phyloP scores from a whole-genome alignment of 2,888 invertebrate species.

The Orthonychiurus folsomi region DNA sequence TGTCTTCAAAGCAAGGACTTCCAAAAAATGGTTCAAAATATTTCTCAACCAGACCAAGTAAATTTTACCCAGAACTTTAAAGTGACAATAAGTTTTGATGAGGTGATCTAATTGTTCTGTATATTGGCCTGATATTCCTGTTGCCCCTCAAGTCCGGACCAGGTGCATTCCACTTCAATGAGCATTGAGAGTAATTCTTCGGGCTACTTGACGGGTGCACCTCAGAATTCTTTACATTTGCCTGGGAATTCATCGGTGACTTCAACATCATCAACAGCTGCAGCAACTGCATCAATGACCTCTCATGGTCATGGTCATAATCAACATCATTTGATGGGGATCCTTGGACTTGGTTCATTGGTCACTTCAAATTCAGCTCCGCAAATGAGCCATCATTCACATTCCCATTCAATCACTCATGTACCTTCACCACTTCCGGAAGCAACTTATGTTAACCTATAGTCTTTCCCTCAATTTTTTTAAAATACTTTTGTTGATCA shows the following conservation, averaged over 20 bases:
- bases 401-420: constrained; percentile 44
- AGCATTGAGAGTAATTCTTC: not conserved
- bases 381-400: constrained; percentile 23
- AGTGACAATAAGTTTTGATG: not conserved
- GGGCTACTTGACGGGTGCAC: constrained; percentile 5
- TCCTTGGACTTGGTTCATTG: constrained; percentile 16
- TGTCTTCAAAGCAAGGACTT: constrained; percentile 28
- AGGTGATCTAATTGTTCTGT: constrained; percentile 2
- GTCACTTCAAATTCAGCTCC: constrained; percentile 11
- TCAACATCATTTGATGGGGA: constrained; percentile 22
- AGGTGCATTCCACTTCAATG: constrained; percentile 13
- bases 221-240: not conserved
- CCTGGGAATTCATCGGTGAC: not conserved
- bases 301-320: constrained; percentile 12
- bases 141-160: constrained; percentile 12
- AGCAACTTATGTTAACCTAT: constrained; percentile 89
- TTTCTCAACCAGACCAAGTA: not conserved
- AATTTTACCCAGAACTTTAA: not conserved
- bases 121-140: constrained; percentile 12
- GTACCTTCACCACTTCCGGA: constrained; percentile 57
- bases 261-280: not conserved
- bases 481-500: not conserved
- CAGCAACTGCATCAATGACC: not conserved
- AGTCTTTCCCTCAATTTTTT: constrained; percentile 46
- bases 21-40: constrained; percentile 2